phyloP scores from a whole-genome alignment of 2,888 invertebrate species.

The Cheilosia grossa region DNA sequence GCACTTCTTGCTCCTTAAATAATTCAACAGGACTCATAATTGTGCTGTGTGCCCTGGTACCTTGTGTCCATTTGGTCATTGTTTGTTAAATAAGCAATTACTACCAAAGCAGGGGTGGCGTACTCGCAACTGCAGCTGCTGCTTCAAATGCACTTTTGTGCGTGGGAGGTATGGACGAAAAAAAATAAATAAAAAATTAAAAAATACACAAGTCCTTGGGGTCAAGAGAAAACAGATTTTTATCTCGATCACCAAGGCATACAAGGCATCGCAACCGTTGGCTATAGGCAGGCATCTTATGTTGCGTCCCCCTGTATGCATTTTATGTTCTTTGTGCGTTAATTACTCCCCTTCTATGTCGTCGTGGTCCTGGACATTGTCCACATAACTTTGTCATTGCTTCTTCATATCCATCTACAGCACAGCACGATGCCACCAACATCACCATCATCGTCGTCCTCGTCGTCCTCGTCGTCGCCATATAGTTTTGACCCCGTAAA shows the following conservation, averaged over 20 bases:
- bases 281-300: not conserved
- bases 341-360: slow-evolving; percentile 26
- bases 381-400: slow-evolving; percentile 22
- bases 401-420: not conserved
- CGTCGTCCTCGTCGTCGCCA: not conserved
- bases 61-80: slow-evolving; percentile 56
- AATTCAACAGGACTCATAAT: slow-evolving; percentile 49
- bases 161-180: slow-evolving; percentile 15
- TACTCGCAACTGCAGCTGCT: slow-evolving; percentile 28
- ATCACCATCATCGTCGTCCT: not conserved
- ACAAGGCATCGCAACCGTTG: not conserved
- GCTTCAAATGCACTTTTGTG: not conserved
- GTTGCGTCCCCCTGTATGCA: not conserved
- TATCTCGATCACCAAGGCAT: slow-evolving; percentile 31
- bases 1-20: slow-evolving; percentile 25
- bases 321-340: slow-evolving; percentile 20
- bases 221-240: slow-evolving; percentile 29
- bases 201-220: slow-evolving; percentile 25
- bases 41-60: slow-evolving; percentile 8
- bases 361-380: slow-evolving; percentile 22
- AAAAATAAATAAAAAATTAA: no score
- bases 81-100: slow-evolving; percentile 61
- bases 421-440: not conserved
- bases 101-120: slow-evolving; percentile 23
- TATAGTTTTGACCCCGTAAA: slow-evolving; percentile 53